Evolutionary conservation across 2,113 vertebrate species (phyloP), one percentile per base, ranked within the genome.

Genomic region (Edolisoma coerulescens): DNA sequence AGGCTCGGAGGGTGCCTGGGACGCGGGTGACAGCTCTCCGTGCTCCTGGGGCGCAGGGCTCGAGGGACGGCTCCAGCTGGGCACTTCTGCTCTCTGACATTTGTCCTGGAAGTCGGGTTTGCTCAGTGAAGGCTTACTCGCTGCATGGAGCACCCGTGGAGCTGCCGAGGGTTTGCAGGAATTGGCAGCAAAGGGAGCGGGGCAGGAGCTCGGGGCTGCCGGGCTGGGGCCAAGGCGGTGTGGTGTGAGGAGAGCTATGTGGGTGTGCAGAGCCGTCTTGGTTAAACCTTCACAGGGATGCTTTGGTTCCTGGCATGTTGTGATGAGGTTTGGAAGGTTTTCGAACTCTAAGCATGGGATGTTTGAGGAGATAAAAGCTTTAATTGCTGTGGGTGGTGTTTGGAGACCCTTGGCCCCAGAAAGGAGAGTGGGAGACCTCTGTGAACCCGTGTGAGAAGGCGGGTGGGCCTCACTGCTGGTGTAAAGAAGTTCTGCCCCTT

Each of bases 171-270:
- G 5, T 39, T 67, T 54, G 26, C 61, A 75, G 57, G 65, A 44
- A 9, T 26, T 52, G 33, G 37, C n/a, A 44, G 41, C 4, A 1
- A 52, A 59, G 32, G 42, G 41, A 70, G 10, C 2, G 12, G 70
- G 41, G 21, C 6, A 16, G 52, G 65, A 89, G 53, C 47, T 76
- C 2, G 1, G 42, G 26, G 37, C 47, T 83, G 47, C 45, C 5
- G 0, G 3, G 16, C 3, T 57, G 0, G 0, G 30, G 9, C 16
- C 3, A 1, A 30, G 27, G 67, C 32, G 37, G 7, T 16, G 42
- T 15, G 49, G 10, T 15, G 37, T n/a, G 35, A 28, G 12, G 33
- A 53, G n/a, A 13, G 16, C 21, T 80, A 52, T 60, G 44, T 18
- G 16, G 17, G 30, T 18, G 9, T 22, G 7, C 49, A 22, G 11